Conservation (phyloP, 1,140 invertebrate species). For the Lepidurus packardi region DNA sequence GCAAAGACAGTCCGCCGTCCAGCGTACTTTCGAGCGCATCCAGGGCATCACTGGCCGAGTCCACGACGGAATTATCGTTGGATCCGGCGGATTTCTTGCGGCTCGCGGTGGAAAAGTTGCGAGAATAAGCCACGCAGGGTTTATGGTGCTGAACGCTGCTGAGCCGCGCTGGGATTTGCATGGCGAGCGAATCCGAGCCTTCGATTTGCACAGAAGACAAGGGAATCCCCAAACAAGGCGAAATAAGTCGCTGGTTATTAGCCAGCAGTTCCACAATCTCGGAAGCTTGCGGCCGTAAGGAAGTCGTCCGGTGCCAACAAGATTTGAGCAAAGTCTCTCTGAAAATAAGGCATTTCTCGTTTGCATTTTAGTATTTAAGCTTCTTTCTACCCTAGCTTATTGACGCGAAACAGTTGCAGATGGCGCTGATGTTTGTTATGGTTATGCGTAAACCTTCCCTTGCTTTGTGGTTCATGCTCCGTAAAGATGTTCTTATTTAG, state of each 20-base stretch:
- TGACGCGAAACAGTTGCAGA: too few relatives aligned
- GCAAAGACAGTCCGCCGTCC: neutral
- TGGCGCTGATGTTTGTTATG: too few relatives aligned
- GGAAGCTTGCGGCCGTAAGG: constrained; percentile 62
- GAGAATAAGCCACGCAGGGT: constrained; percentile 23
- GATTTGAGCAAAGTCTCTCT: constrained; percentile 66
- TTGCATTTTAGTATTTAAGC: too few relatives aligned
- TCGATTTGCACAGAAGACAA: constrained; percentile 62
- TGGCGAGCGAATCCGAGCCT: constrained; percentile 53
- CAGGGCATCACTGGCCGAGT: constrained; percentile 23
- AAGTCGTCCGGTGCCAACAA: constrained; percentile 68
- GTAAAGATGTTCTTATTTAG: too few relatives aligned
- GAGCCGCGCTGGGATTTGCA: constrained; percentile 46
- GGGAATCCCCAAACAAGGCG: constrained; percentile 72
- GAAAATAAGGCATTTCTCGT: too few relatives aligned
- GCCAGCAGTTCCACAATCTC: constrained; percentile 74
- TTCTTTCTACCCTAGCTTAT: too few relatives aligned
- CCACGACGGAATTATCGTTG: neutral
- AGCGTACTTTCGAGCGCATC: constrained; percentile 13
- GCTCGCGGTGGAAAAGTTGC: constrained; percentile 14
- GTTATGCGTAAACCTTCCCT: too few relatives aligned
- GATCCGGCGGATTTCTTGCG: constrained; percentile 2
- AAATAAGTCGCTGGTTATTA: constrained; percentile 65
- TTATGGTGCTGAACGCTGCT: constrained; percentile 26
- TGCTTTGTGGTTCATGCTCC: too few relatives aligned